These are phyloP conservation scores for Formica selysi DNA, from an alignment of 1,140 invertebrate species.

Conservation along the genomic window DNA sequence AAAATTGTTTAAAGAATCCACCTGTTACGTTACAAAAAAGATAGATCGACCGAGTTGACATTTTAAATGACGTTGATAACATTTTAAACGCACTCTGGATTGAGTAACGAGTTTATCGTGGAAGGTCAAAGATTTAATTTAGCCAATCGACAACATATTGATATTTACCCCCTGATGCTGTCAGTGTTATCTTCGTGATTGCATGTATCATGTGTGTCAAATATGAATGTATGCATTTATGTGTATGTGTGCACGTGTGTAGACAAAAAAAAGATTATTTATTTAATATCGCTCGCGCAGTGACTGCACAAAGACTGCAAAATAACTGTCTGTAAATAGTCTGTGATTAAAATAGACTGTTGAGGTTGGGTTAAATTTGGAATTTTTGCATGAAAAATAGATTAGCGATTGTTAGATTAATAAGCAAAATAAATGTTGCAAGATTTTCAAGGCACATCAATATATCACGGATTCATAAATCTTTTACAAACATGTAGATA, in stretches of 20 bases:
- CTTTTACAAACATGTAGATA: not conserved
- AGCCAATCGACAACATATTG: constrained; percentile 55
- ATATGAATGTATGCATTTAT: not conserved
- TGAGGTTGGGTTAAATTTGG: not conserved
- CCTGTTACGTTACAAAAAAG: not conserved
- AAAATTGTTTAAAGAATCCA: not conserved
- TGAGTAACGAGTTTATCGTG: constrained; percentile 47
- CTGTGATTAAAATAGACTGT: not conserved
- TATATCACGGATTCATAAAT: no score
- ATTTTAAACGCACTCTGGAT: constrained; percentile 40
- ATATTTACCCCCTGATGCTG: constrained; percentile 34
- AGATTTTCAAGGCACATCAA: not conserved
- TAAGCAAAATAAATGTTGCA: not conserved
- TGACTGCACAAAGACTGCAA: not conserved
- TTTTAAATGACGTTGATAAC: not conserved
- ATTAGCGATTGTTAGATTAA: not conserved
- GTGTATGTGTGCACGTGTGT: not conserved
- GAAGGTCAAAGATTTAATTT: constrained; percentile 58
- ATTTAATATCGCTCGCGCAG: constrained; percentile 1
- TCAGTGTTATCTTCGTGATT: constrained; percentile 27
- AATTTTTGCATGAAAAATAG: not conserved
- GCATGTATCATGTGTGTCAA: constrained; percentile 6
- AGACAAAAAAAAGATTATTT: not conserved
- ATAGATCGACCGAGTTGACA: not conserved
- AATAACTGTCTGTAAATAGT: not conserved